Percentiles rank a stretch among this genome's conserved stretches.
phyloP scores from a whole-genome alignment of 2,888 invertebrate species.

The Oscheius onirici region DNA sequence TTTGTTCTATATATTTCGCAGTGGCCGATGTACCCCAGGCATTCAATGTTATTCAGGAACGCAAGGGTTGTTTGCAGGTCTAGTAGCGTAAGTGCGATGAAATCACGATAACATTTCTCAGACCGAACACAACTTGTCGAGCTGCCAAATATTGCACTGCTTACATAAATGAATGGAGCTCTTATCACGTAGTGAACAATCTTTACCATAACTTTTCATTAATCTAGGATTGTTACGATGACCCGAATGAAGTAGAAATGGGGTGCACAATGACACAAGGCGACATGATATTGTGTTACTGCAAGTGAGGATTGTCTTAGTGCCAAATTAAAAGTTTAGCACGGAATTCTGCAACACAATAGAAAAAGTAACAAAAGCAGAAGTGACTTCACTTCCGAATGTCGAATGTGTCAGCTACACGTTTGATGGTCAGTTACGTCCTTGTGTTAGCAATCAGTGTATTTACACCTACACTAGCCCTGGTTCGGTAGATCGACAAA shows the following conservation, averaged over 20 bases:
- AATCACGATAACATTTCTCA: not conserved
- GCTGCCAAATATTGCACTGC: not conserved
- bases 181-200: not conserved
- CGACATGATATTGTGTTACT: not conserved
- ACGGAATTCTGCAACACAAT: not conserved
- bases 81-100: not conserved
- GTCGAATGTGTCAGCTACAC: not conserved
- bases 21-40: not conserved
- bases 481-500: too few species aligned
- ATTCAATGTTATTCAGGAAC: not conserved
- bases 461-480: not conserved
- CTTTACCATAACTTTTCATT: too few species aligned
- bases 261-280: not conserved
- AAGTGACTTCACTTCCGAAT: not conserved
- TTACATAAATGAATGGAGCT: not conserved
- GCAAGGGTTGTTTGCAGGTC: too few species aligned
- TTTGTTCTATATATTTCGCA: not conserved
- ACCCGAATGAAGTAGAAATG: not conserved
- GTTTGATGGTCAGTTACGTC: not conserved
- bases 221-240: slow-evolving; percentile 5
- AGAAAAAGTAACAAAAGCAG: not conserved
- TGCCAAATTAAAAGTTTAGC: not conserved
- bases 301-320: not conserved
- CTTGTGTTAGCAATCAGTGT: not conserved
- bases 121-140: slow-evolving; percentile 3